Evolutionary conservation across 1,140 invertebrate species (phyloP).

Genomic region (Chymomyza costata): DNA sequence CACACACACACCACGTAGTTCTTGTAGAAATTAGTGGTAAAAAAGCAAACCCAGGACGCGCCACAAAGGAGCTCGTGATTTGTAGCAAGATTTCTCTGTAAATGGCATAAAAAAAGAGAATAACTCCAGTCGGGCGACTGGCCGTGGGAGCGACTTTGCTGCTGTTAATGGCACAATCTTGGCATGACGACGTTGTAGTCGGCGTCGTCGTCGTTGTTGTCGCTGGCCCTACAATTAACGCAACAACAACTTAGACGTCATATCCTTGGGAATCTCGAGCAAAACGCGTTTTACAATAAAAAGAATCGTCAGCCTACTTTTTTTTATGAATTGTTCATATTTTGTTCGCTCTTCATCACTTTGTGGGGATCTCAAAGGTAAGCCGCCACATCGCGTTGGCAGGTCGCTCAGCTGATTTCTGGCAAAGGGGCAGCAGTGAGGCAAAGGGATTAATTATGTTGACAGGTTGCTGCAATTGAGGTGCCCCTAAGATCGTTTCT

Average conservation of each 20-base stretch:
- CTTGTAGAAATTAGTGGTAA: slow-evolving; percentile 44
- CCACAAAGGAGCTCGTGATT: slow-evolving; percentile 53
- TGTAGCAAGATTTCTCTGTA: slow-evolving; percentile 72
- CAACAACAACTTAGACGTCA: slow-evolving; percentile 47
- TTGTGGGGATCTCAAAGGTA: slow-evolving; percentile 34
- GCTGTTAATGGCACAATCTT: slow-evolving; percentile 50
- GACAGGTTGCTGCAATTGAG: slow-evolving; percentile 56
- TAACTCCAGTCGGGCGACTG: slow-evolving; percentile 45
- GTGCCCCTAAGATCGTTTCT: slow-evolving; percentile 15
- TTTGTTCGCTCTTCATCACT: slow-evolving; percentile 27
- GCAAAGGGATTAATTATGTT: slow-evolving; percentile 60
- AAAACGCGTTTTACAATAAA: slow-evolving; percentile 40
- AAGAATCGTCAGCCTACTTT: slow-evolving; percentile 22
- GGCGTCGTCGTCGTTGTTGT: slow-evolving; percentile 16
- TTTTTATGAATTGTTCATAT: slow-evolving; percentile 67
- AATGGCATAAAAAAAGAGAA: slow-evolving; percentile 67
- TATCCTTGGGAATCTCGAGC: slow-evolving; percentile 66
- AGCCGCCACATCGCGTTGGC: slow-evolving; percentile 27
- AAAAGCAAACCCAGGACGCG: slow-evolving; percentile 12
- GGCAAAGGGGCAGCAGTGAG: slow-evolving; percentile 2
- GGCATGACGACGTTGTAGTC: slow-evolving; percentile 33
- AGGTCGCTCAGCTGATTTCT: slow-evolving; percentile 49
- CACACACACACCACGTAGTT: slow-evolving; percentile 6
- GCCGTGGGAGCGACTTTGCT: slow-evolving; percentile 57
- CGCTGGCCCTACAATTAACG: slow-evolving; percentile 52